Conservation (phyloP, 2,888 invertebrate genomes). For the Junonia oenone region DNA sequence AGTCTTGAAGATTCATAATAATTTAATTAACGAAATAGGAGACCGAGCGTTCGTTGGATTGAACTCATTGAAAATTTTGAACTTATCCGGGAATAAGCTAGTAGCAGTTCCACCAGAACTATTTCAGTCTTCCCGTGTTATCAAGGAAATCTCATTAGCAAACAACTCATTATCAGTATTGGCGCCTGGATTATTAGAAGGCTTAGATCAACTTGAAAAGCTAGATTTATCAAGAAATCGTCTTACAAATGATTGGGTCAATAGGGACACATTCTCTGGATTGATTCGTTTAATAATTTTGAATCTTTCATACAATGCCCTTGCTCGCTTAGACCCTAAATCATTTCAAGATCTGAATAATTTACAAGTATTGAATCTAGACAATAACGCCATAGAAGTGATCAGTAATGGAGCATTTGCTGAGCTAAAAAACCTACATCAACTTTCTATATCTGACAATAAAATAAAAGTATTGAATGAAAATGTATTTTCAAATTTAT, state of each 20-base stretch:
- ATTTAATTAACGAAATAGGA: conserved; percentile 86
- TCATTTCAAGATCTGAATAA: conserved; percentile 87
- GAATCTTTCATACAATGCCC: conserved; percentile 85
- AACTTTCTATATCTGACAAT: conserved; percentile 86
- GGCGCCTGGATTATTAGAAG: conserved; percentile 86
- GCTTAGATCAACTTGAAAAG: conserved; percentile 85
- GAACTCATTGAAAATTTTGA: conserved; percentile 83
- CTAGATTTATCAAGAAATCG: conserved; percentile 87
- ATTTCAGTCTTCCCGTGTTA: conserved; percentile 84
- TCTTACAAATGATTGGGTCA: conserved; percentile 86
- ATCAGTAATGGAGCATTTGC: conserved; percentile 86
- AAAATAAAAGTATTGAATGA: conserved; percentile 83
- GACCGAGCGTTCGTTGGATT: conserved; percentile 87
- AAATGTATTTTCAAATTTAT: conserved; percentile 84
- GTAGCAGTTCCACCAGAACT: conserved; percentile 88
- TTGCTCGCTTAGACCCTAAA: conserved; percentile 84
- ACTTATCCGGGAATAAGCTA: conserved; percentile 89
- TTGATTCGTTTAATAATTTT: conserved; percentile 85
- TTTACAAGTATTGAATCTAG: conserved; percentile 86
- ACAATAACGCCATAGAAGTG: conserved; percentile 84
- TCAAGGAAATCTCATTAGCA: conserved; percentile 85
- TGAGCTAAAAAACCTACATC: conserved; percentile 86
- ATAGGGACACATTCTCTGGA: conserved; percentile 87
- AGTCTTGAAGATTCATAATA: conserved; percentile 86
- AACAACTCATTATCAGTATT: conserved; percentile 89